These are phyloP conservation scores for Neodontobutis hainanensis DNA, from an alignment of 2,113 vertebrate species.

Conservation along the genomic window DNA sequence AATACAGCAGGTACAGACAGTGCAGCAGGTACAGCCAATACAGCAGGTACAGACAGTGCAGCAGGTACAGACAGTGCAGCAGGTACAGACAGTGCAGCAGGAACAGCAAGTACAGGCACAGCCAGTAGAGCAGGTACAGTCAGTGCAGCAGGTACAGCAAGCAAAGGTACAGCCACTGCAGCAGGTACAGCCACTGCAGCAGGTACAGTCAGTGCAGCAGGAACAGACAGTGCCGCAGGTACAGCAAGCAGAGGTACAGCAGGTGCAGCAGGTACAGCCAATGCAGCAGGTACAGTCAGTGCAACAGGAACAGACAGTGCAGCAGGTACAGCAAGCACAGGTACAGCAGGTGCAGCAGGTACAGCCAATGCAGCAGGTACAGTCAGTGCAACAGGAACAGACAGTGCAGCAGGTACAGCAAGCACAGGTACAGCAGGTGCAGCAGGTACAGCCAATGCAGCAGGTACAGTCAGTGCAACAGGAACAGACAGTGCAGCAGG, in stretches of 20 bases:
- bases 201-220: constrained; percentile 48
- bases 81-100: constrained; percentile 48
- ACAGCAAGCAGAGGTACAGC: constrained; percentile 12
- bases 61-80: not conserved
- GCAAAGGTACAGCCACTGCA: constrained; percentile 34
- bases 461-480: constrained; percentile 34
- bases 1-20: too few relatives aligned
- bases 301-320: too few relatives aligned
- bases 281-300: constrained; percentile 53
- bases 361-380: constrained; percentile 31
- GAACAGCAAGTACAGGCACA: constrained; percentile 12
- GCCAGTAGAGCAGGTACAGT: constrained; percentile 44
- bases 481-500: not conserved
- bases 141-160: constrained; percentile 44
- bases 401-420: constrained; percentile 9
- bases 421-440: not conserved
- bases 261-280: constrained; percentile 38
- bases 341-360: constrained; percentile 32
- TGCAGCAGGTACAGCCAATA: constrained; percentile 35
- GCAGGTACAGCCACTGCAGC: too few relatives aligned
- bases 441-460: constrained; percentile 29
- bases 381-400: not conserved
- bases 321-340: not conserved
- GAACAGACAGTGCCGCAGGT: constrained; percentile 44
- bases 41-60: constrained; percentile 24